Evolutionary conservation across 2,113 vertebrate species (phyloP), one percentile per base, ranked within the genome.

Genomic region (Eulacestoma nigropectus): DNA sequence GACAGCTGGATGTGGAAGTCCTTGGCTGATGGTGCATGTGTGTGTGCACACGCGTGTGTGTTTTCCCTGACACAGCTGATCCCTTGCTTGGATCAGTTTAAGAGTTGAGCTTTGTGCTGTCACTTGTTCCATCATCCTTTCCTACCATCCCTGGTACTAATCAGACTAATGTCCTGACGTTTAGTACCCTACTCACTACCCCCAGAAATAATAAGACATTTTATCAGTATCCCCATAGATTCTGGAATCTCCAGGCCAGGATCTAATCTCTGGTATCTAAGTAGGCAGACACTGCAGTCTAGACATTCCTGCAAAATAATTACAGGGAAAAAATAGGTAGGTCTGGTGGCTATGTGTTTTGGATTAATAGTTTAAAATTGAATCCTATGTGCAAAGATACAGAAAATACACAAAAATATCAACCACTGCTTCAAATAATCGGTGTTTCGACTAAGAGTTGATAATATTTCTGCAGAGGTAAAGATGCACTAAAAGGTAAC

Each of bases 21-120:
- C 16, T n/a, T 0, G 1, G 15, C 0, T 35, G 33, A 33, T 30
- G 23, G 16, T n/a, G 17, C 13, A 5, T 0, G 0, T 14, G 6
- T 41, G 22, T 57, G 27, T 11, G 8, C 11, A 6, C 32, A 25
- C 0, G 0, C 1, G 5, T 18, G 20, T 20, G 32, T 2, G 4
- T 16, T 84, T 62, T 65, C 41, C 25, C 47, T 18, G 46, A 33
- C 7, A 39, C 29, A 60, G 68, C 6, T 0, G 0, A 32, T 59
- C 18, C 9, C 9, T 41, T 59, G n/a, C 53, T 79, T 39, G 42
- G 20, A 50, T 7, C 1, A 1, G 18, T 32, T 60, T 33, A 60
- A 50, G 53, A 52, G 49, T 0, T 32, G n/a, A 78, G 13, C 14
- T 85, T 62, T 75, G 69, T 8, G 5, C 5, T 44, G 25, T 52